These are phyloP conservation scores for Anadara kagoshimensis DNA, from an alignment of 1,140 invertebrate species.

Conservation along the genomic window DNA sequence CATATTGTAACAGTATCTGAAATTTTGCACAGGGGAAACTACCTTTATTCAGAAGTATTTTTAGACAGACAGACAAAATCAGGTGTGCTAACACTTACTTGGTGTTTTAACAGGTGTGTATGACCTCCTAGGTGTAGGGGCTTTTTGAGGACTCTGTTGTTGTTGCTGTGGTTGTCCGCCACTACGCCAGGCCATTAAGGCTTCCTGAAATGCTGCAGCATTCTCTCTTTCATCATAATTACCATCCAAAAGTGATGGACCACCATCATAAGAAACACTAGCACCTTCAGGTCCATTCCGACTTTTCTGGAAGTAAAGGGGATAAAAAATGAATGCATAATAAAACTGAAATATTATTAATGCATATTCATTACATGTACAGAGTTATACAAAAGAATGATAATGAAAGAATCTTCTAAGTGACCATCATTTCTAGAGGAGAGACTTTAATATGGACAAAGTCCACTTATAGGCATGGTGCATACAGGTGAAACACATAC, in stretches of 20 bases:
- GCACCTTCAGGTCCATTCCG: conserved; percentile 55
- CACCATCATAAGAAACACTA: conserved; percentile 52
- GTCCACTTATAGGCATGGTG: too few species aligned
- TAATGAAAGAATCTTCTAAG: too few species aligned
- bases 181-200: conserved; percentile 69
- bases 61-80: too few species aligned
- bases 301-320: conserved; percentile 21
- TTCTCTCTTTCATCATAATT: conserved; percentile 69
- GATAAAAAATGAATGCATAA: too few species aligned
- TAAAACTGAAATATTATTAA: not conserved
- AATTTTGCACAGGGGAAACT: too few species aligned
- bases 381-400: too few species aligned
- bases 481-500: too few species aligned
- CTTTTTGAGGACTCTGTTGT: conserved; percentile 2
- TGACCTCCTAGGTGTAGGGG: conserved; percentile 18
- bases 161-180: conserved; percentile 16
- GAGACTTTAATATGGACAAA: too few species aligned
- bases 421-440: too few species aligned
- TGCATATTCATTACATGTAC: too few species aligned
- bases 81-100: conserved; percentile 24
- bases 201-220: conserved; percentile 71
- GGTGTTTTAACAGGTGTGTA: conserved; percentile 46
- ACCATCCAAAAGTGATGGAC: conserved; percentile 55
- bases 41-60: too few species aligned
- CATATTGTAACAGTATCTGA: too few species aligned